Conservation (phyloP, 2,888 invertebrate species). For the Drosophila pullipes region DNA sequence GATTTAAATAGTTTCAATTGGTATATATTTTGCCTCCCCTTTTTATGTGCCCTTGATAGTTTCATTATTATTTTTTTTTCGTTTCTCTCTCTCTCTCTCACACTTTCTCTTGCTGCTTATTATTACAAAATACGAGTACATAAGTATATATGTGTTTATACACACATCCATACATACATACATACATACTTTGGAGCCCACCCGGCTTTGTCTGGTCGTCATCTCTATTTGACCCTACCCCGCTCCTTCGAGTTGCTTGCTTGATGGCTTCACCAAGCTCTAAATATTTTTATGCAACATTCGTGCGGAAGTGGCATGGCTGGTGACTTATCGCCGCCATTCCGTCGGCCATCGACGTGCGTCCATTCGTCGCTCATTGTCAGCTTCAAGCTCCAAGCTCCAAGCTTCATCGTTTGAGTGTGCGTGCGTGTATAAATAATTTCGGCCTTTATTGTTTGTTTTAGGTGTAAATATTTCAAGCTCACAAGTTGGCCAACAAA, state of each 20-base stretch:
- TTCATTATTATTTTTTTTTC: slow-evolving; percentile 39
- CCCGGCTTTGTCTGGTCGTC: slow-evolving; percentile 4
- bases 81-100: neutral
- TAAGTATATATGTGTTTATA: neutral
- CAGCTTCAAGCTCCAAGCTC: slow-evolving; percentile 23
- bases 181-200: neutral
- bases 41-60: slow-evolving; percentile 50
- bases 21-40: slow-evolving; percentile 43
- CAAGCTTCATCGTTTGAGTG: slow-evolving; percentile 25
- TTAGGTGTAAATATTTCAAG: slow-evolving; percentile 81
- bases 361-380: slow-evolving; percentile 51
- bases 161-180: slow-evolving; percentile 3
- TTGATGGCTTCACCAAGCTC: slow-evolving; percentile 28
- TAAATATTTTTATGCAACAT: slow-evolving; percentile 61
- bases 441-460: slow-evolving; percentile 77
- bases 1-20: slow-evolving; percentile 73
- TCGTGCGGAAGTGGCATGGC: slow-evolving; percentile 73
- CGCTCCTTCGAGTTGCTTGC: neutral
- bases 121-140: slow-evolving; percentile 29
- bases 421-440: slow-evolving; percentile 77
- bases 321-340: slow-evolving; percentile 80
- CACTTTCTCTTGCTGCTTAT: slow-evolving; percentile 1
- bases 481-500: slow-evolving; percentile 64
- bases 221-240: slow-evolving; percentile 8
- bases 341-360: slow-evolving; percentile 60